Base-by-base conservation (phyloP, 2,888 invertebrate genomes). In the Aphidius colemani region DNA sequence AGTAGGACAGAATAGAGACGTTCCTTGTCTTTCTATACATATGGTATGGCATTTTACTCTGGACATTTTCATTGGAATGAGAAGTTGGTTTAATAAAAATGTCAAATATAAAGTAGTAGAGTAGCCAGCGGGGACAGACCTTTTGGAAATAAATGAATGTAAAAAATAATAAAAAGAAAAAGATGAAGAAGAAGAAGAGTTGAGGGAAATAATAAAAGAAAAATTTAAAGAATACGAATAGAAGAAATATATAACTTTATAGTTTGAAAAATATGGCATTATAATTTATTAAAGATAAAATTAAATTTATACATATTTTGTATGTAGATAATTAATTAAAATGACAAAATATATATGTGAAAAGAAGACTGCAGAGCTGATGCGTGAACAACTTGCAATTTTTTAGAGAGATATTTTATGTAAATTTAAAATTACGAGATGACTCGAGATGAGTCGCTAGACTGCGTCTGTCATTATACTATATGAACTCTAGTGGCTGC, bases 71-170 rank as follows among this genome's bases (percentile, higher is more conserved):
- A 46, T n/a, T 57, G 60, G 44, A 50, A 53, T 66, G 70, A 65
- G 70, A 61, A 71, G 77, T 70, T 66, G 74, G 74, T 81, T 82
- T 81, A 82, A 82, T 82, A 81, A 82, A 82, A 82, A 81, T 78
- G 82, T 81, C 82, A 82, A 81, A 81, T 80, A 81, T 79, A 80
- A 80, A 81, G 78, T 80, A 77, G 78, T 79, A 80, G 79, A 81
- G 78, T 80, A 77, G 78, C 80, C 81, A 72, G 75, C 76, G 76
- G 78, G 78, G 74, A 77, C 73, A 77, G 80, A 80, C 80, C 76
- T 77, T 77, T 76, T 74, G 75, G 75, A 79, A 79, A 79, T 78
- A 81, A 82, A 81, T 81, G 79, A 81, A 79, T 78, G 79, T 76
- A 78, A 76, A 75, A 74, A 75, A 68, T 66, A 66, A 61, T 56